These are phyloP conservation scores for Mesoclemmys tuberculata DNA, from an alignment of 2,113 vertebrate genomes.

Conservation along the genomic window DNA sequence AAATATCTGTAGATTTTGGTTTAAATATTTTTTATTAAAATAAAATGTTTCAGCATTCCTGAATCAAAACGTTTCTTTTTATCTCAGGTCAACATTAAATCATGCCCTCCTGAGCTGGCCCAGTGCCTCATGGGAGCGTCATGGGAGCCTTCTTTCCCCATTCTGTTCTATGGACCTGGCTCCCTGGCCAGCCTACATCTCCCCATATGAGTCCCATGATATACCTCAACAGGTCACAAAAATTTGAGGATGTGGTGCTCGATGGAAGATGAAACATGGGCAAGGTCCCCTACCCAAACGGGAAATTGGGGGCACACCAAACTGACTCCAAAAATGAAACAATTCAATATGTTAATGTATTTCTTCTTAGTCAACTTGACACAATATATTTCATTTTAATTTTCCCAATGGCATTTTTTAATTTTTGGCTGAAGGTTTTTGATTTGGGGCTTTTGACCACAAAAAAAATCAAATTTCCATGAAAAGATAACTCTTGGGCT, in stretches of 20 bases:
- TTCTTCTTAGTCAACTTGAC: not conserved
- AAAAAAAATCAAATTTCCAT: not conserved
- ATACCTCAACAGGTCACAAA: accelerated
- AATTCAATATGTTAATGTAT: not conserved
- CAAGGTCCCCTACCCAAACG: accelerated
- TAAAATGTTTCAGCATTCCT: not conserved
- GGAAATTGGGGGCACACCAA: accelerated
- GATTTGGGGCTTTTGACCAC: not conserved
- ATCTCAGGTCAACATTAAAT: accelerated
- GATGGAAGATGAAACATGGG: not conserved
- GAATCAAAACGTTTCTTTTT: accelerated
- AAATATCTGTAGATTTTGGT: not conserved
- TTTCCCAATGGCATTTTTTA: accelerated
- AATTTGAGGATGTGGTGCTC: not conserved
- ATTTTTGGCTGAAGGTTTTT: not conserved
- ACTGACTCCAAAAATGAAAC: not conserved
- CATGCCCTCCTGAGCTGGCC: not conserved
- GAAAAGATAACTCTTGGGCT: not conserved
- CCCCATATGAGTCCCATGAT: not conserved
- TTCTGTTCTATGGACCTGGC: accelerated
- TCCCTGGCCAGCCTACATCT: not conserved
- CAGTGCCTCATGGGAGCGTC: accelerated
- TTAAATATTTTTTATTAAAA: not conserved
- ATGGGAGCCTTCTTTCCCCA: accelerated
- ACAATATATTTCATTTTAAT: not conserved